Base-by-base conservation (phyloP, 1,140 invertebrate species). In the Portunus trituberculatus region DNA sequence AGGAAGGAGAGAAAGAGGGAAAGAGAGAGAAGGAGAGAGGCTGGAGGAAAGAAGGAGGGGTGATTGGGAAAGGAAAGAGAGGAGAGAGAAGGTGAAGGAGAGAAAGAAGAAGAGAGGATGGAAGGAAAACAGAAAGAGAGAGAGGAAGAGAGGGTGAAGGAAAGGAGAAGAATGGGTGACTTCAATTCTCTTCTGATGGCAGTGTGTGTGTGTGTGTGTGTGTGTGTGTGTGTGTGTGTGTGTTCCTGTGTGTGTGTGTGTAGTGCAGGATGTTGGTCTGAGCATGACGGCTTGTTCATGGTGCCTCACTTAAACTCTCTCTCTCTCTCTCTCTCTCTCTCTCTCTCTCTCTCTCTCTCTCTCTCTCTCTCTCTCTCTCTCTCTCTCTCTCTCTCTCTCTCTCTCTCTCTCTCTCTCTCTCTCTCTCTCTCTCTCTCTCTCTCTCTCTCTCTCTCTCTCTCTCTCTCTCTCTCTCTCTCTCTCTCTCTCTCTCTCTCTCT, bases 131-230 rank as follows among this genome's bases (percentile, higher is more conserved):
- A 76, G 67, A 76, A n/a, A 76, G 67, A 76, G 67, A 76, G 67
- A 76, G 67, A 76, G 67, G n/a, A n/a, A 76, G 67, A 76, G 67
- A 76, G 67, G n/a, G 67, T 14, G 67, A 76, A n/a, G 67, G 67
- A 76, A 76, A 76, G 67, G n/a, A n/a, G n/a, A n/a, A 76, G 67
- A 76, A n/a, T 14, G 67, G n/a, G 67, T 14, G 67, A 76, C 12
- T 14, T 12, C 12, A n/a, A 76, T 12, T 14, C 12, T 14, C 12
- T 14, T 12, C 12, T 12, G n/a, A n/a, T 14, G 67, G n/a, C 12
- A 76, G 67, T 14, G 67, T 14, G 67, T 14, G 67, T 12, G 67
- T 14, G n/a, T 14, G 67, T 14, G 67, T 14, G 67, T 14, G 67
- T 14, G 67, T 14, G 67, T 14, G 67, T 14, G 67, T 14, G 67